These are phyloP conservation scores for Eubasilissa splendida DNA, from an alignment of 2,888 invertebrate species.

Conservation along the genomic window DNA sequence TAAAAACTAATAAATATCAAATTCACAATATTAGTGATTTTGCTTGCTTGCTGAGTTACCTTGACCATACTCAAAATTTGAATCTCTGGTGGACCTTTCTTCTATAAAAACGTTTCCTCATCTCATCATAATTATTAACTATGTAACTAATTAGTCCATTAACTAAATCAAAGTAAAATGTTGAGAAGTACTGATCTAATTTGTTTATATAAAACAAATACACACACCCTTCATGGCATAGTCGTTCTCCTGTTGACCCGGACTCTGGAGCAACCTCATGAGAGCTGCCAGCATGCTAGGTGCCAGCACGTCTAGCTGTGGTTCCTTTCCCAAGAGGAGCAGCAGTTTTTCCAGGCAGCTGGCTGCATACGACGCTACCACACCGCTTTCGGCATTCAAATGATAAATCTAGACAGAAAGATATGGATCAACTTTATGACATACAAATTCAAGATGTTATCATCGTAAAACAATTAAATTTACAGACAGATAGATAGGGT, in stretches of 20 bases:
- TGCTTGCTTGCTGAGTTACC: too few relatives aligned
- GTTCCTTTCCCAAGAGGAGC: slow-evolving; percentile 78
- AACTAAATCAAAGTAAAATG: too few relatives aligned
- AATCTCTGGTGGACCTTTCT: too few relatives aligned
- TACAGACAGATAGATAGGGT: too few relatives aligned
- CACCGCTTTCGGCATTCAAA: slow-evolving; percentile 83
- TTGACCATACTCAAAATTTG: too few relatives aligned
- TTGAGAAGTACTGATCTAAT: neutral
- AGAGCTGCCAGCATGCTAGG: slow-evolving; percentile 81
- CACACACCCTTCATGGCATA: slow-evolving; percentile 94
- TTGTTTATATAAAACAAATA: neutral
- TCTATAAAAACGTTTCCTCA: too few relatives aligned
- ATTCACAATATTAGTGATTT: too few relatives aligned
- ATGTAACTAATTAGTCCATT: too few relatives aligned
- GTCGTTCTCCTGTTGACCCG: slow-evolving; percentile 92
- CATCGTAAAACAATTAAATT: too few relatives aligned
- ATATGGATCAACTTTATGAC: too few relatives aligned
- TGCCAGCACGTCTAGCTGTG: slow-evolving; percentile 79
- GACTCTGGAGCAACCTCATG: slow-evolving; percentile 81
- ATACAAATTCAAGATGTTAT: too few relatives aligned
- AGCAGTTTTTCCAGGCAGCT: slow-evolving; percentile 92
- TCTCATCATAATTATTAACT: slow-evolving; percentile 3
- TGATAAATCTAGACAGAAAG: slow-evolving; percentile 75
- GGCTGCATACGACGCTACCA: slow-evolving; percentile 96
- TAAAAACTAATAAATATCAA: too few relatives aligned